These are phyloP conservation scores for Ephestia elutella DNA, from an alignment of 1,140 invertebrate species.

Conservation along the genomic window DNA sequence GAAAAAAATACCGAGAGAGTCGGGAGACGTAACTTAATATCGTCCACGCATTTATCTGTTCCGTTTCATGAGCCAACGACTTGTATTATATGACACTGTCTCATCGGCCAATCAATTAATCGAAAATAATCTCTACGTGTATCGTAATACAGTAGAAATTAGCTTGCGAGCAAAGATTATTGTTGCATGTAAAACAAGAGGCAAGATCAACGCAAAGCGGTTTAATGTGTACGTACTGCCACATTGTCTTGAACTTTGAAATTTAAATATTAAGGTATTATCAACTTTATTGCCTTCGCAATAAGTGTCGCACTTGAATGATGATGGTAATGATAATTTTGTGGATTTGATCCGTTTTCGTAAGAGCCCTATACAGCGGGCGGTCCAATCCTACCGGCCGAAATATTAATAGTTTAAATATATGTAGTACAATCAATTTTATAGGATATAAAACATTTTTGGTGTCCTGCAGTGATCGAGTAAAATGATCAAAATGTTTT, in stretches of 20 bases:
- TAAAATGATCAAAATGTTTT: constrained; percentile 15
- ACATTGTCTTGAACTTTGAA: constrained; percentile 10
- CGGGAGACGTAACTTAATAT: constrained; percentile 51
- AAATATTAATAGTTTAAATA: constrained; percentile 43
- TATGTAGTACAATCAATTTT: constrained; percentile 23
- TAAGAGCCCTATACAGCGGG: constrained; percentile 27
- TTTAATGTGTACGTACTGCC: constrained; percentile 27
- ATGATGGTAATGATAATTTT: background rate
- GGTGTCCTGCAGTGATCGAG: constrained; percentile 5
- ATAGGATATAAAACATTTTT: constrained; percentile 11
- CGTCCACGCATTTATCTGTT: constrained; percentile 59
- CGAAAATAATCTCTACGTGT: constrained; percentile 30
- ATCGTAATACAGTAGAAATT: constrained; percentile 21
- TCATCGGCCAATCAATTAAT: constrained; percentile 19
- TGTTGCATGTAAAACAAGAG: constrained; percentile 45
- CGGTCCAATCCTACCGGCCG: constrained; percentile 28
- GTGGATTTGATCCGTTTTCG: constrained; percentile 12
- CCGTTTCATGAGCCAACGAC: constrained; percentile 49
- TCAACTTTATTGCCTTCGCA: constrained; percentile 20
- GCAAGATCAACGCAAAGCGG: constrained; percentile 32
- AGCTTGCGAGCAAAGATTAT: constrained; percentile 20
- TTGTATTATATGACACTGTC: constrained; percentile 55
- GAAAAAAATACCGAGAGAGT: constrained; percentile 22
- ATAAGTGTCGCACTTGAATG: background rate
- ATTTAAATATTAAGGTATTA: constrained; percentile 9